These are phyloP conservation scores for Epinephelus cyanopodus DNA, from an alignment of 2,113 vertebrate genomes.

Conservation along the genomic window DNA sequence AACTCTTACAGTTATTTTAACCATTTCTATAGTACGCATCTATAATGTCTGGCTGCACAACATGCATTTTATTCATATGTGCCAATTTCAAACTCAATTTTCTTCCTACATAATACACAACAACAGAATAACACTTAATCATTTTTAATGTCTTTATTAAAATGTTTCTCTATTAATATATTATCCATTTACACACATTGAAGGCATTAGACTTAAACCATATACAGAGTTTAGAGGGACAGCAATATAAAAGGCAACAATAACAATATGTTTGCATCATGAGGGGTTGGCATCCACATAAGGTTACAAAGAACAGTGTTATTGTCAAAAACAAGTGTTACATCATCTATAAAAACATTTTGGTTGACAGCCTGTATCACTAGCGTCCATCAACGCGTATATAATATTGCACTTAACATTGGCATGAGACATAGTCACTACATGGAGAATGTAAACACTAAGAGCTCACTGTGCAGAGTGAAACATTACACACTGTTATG, in stretches of 20 bases:
- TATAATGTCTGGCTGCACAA: no score
- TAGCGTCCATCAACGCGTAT: conserved; percentile 44
- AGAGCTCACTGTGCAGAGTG: conserved; percentile 39
- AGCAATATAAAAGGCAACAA: conserved; percentile 70
- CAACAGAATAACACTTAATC: not conserved
- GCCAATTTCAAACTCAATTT: not conserved
- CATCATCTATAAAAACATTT: conserved; percentile 71
- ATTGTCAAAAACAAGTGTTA: conserved; percentile 56
- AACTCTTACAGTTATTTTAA: no score
- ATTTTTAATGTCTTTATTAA: conserved; percentile 70
- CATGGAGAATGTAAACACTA: conserved; percentile 63
- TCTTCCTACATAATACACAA: not conserved
- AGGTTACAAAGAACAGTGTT: conserved; percentile 50
- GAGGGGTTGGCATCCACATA: conserved; percentile 51
- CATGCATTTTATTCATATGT: not conserved
- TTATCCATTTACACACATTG: conserved; percentile 68
- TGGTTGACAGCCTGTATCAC: conserved; percentile 71
- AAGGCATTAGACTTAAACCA: conserved; percentile 53
- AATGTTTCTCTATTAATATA: conserved; percentile 71
- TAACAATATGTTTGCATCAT: conserved; percentile 50
- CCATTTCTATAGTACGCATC: no score
- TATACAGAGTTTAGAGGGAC: conserved; percentile 36
- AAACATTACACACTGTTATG: conserved; percentile 7
- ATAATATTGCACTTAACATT: conserved; percentile 78
- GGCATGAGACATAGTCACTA: conserved; percentile 47